These are phyloP conservation scores for Drosophila dives DNA, from an alignment of 2,888 invertebrate genomes.

Conservation along the genomic window DNA sequence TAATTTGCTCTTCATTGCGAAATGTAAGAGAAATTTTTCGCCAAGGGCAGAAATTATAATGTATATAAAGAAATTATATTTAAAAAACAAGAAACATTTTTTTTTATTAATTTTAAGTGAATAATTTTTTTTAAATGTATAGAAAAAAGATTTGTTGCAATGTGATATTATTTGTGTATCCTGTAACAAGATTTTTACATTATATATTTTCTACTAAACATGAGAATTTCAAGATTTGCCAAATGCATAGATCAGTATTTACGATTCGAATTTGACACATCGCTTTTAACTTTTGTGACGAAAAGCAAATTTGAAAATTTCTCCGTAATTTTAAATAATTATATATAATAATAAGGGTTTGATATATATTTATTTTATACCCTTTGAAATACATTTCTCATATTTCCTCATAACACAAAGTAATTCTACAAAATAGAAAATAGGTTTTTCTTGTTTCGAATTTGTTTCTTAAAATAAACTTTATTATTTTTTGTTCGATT, in stretches of 20 bases:
- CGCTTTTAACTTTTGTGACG: background rate
- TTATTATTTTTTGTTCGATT: accelerated
- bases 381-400: background rate
- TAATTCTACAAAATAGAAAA: background rate
- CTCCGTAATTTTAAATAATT: too few species aligned
- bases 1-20: background rate
- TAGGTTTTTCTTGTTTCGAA: accelerated
- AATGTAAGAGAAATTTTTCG: background rate
- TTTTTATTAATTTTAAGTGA: background rate
- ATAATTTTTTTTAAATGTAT: background rate
- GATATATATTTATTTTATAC: background rate
- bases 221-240: background rate
- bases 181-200: background rate
- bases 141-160: background rate
- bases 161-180: background rate
- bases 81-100: background rate
- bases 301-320: too few species aligned
- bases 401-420: too few species aligned
- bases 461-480: background rate
- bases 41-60: background rate
- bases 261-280: background rate
- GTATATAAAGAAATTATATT: background rate
- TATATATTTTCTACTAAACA: background rate
- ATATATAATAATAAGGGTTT: background rate
- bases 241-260: background rate